A percentile compares a stretch with the other conserved stretches of the same genome.
Evolutionary conservation across 2,797 vertebrate genomes (phyloP).

Genomic region (Uromys caudimaculatus): DNA sequence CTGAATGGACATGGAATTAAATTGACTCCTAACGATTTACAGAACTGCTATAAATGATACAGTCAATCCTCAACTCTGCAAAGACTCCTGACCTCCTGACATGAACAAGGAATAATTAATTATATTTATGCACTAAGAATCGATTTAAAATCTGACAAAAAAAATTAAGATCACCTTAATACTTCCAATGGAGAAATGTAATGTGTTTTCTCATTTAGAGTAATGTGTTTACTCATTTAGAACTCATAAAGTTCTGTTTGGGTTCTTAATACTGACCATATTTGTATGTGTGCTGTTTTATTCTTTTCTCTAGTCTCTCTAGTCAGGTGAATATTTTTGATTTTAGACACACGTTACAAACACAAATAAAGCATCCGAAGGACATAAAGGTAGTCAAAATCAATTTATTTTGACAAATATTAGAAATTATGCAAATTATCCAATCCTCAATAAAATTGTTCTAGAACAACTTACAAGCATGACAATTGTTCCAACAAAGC

Average conservation of each 20-base stretch:
- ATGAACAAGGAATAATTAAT: not conserved
- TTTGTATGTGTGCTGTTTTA: not conserved
- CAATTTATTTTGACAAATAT: constrained; percentile 31
- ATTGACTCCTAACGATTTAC: not conserved
- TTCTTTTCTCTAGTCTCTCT: constrained; percentile 46
- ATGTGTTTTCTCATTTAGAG: not conserved
- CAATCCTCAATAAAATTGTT: constrained; percentile 36
- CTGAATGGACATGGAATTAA: not conserved
- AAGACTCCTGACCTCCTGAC: not conserved
- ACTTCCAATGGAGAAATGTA: not conserved
- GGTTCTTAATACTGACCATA: not conserved
- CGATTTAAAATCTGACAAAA: not conserved
- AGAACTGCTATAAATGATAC: not conserved
- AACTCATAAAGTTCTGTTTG: not conserved
- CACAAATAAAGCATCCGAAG: constrained; percentile 9
- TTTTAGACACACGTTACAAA: constrained; percentile 65
- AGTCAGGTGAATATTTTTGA: not conserved
- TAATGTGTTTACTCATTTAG: not conserved
- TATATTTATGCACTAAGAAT: not conserved
- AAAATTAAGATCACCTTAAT: not conserved
- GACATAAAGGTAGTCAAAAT: not conserved
- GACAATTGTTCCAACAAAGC: not conserved
- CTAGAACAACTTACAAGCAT: constrained; percentile 57
- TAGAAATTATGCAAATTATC: constrained; percentile 67
- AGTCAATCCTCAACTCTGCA: not conserved